These are phyloP conservation scores for Agapornis canus DNA, from an alignment of 2,797 vertebrate species.

Conservation along the genomic window DNA sequence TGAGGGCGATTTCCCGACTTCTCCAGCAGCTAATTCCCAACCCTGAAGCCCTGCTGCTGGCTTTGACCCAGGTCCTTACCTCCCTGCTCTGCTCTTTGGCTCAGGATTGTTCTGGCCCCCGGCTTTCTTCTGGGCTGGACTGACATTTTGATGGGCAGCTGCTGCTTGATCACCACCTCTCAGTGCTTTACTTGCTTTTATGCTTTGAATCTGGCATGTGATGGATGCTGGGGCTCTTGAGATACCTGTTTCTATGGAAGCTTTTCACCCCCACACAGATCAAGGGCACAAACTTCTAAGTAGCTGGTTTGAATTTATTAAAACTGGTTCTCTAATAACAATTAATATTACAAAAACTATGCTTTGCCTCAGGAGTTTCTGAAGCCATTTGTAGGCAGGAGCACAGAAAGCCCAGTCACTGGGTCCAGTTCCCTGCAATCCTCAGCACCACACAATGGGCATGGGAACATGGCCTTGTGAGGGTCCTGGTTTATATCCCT, in stretches of 20 bases:
- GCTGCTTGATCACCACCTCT: background rate
- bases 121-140: background rate
- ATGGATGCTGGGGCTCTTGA: background rate
- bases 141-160: background rate
- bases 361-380: background rate
- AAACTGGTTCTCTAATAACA: background rate
- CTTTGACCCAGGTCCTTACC: background rate
- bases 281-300: fast-evolving
- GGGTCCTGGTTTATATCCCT: background rate
- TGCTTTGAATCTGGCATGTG: background rate
- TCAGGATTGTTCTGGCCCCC: background rate
- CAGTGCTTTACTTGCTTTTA: fast-evolving
- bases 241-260: background rate
- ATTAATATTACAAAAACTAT: background rate
- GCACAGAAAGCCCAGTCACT: background rate
- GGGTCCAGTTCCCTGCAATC: background rate
- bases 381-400: background rate
- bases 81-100: background rate
- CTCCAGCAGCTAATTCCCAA: fast-evolving
- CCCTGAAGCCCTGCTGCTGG: background rate
- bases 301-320: background rate
- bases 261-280: fast-evolving
- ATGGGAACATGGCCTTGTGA: background rate
- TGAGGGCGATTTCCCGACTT: background rate
- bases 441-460: fast-evolving